Conservation (phyloP, 1,140 invertebrate species). For the Pseudomyrmex flavicornis region DNA sequence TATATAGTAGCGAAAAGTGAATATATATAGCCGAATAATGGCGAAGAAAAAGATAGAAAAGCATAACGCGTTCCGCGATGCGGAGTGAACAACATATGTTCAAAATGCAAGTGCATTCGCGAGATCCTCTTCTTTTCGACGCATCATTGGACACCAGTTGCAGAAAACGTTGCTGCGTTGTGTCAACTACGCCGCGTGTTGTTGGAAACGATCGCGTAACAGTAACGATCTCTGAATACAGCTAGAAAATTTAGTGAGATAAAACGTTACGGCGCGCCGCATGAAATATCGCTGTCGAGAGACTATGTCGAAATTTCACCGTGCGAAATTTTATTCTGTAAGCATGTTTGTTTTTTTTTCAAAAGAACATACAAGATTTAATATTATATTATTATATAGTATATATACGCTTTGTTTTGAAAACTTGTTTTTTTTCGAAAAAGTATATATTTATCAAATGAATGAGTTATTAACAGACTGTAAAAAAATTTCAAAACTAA, state of each 20-base stretch:
- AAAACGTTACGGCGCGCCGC: neutral
- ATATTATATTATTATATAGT: neutral
- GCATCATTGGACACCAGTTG: constrained; percentile 74
- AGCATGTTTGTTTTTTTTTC: neutral
- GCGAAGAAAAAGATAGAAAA: neutral
- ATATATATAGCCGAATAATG: neutral
- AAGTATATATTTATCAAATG: too few relatives aligned
- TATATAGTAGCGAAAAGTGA: neutral
- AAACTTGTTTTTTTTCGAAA: too few relatives aligned
- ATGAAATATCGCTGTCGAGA: constrained; percentile 42
- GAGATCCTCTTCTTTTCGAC: constrained; percentile 68
- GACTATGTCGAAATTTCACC: neutral
- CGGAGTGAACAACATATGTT: constrained; percentile 69
- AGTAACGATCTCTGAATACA: constrained; percentile 55
- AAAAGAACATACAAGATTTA: neutral
- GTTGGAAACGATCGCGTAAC: constrained; percentile 50
- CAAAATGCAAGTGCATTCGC: constrained; percentile 73
- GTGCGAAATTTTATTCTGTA: constrained; percentile 2
- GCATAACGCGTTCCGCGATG: constrained; percentile 14
- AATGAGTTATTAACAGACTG: too few relatives aligned
- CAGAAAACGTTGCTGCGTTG: constrained; percentile 53
- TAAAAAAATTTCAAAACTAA: too few relatives aligned
- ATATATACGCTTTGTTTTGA: neutral
- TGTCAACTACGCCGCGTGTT: constrained; percentile 50
- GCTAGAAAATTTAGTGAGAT: constrained; percentile 53